Conservation (phyloP, 2,888 invertebrate species). For the Hermaeophaga mercurialis region DNA sequence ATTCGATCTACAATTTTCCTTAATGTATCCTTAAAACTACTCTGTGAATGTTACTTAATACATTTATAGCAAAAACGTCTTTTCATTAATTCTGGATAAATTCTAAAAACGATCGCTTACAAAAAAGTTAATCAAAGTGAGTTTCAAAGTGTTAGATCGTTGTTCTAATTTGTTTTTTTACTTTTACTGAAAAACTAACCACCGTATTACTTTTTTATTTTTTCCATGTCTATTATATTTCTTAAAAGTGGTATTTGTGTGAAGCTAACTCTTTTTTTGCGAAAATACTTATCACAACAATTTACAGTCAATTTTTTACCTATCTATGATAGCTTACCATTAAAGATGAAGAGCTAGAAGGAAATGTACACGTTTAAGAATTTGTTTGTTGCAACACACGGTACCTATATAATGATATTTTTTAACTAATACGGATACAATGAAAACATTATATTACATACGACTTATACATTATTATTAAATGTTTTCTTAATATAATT, state of each 20-base stretch:
- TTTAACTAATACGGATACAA: slow-evolving; percentile 33
- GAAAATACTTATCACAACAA: background rate
- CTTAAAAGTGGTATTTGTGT: background rate
- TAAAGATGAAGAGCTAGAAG: background rate
- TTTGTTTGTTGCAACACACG: slow-evolving; percentile 11
- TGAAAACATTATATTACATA: slow-evolving; percentile 40
- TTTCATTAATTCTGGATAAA: too few relatives aligned
- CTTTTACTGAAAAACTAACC: too few relatives aligned
- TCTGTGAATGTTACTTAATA: too few relatives aligned
- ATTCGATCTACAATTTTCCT: too few relatives aligned
- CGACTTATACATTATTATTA: slow-evolving; percentile 53
- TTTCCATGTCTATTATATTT: too few relatives aligned
- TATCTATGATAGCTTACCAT: background rate
- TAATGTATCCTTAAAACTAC: too few relatives aligned
- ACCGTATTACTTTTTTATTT: too few relatives aligned
- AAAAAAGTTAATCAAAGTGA: too few relatives aligned
- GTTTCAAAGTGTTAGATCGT: too few relatives aligned
- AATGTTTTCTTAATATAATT: slow-evolving; percentile 51
- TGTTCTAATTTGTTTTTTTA: too few relatives aligned
- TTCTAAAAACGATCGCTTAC: too few relatives aligned
- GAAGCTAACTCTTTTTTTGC: background rate
- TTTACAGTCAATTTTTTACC: slow-evolving; percentile 4
- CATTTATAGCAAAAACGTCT: too few relatives aligned
- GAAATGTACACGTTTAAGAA: background rate
- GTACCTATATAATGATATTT: slow-evolving; percentile 5